Conservation (phyloP, 2,888 invertebrate species). For the Rhaphigaster nebulosa region DNA sequence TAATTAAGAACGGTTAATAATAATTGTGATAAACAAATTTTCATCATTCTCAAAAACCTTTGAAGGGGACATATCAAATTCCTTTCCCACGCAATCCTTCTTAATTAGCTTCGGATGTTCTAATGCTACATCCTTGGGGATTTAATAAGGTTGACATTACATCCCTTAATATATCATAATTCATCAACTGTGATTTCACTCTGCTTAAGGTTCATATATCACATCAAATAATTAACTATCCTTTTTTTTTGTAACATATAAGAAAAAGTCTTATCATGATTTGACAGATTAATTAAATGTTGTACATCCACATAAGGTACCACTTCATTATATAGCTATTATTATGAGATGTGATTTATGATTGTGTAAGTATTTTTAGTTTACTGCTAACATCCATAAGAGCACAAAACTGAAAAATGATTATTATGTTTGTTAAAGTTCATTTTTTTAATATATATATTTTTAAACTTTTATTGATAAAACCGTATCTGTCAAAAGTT, state of each 20-base stretch:
- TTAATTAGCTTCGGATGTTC: neutral
- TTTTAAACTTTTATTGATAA: too few species aligned
- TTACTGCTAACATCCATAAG: too few species aligned
- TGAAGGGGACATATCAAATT: neutral
- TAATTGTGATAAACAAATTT: neutral
- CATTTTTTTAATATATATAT: too few species aligned
- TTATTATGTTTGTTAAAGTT: too few species aligned
- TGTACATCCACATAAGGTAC: too few species aligned
- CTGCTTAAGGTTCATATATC: neutral
- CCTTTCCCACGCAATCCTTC: neutral
- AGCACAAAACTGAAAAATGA: too few species aligned
- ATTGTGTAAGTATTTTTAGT: too few species aligned
- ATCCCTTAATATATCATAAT: slow-evolving; percentile 6
- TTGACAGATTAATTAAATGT: too few species aligned
- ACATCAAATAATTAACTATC: neutral
- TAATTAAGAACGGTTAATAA: neutral
- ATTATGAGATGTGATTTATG: too few species aligned
- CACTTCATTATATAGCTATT: too few species aligned
- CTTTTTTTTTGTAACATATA: neutral
- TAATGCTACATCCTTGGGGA: neutral
- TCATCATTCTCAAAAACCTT: neutral
- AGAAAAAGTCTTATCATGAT: too few species aligned
- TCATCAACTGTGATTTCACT: neutral
- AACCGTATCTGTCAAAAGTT: too few species aligned
- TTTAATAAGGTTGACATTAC: slow-evolving; percentile 6